Percentiles rank a stretch among this genome's conserved stretches.
These are phyloP conservation scores for Neodiprion pinetum DNA, from an alignment of 1,140 invertebrate species.

Conservation along the genomic window DNA sequence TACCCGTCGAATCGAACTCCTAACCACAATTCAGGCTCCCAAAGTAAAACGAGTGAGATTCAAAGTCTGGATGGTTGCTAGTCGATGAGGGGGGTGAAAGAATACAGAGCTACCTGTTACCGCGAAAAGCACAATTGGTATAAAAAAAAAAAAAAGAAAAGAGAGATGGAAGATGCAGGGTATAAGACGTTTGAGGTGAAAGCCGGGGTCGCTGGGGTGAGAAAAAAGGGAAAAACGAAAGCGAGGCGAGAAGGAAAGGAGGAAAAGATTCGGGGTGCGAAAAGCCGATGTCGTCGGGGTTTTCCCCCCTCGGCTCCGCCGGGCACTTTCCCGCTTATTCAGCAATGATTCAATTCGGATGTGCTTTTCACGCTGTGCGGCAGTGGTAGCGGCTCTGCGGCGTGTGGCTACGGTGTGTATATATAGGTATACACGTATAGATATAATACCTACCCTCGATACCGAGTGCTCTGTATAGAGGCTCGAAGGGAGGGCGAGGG, in stretches of 20 bases:
- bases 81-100: no score
- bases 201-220: neutral
- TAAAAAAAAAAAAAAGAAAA: no score
- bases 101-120: no score
- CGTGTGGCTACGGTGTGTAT: constrained; percentile 44
- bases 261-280: neutral
- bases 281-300: constrained; percentile 32
- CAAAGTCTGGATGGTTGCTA: no score
- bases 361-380: constrained; percentile 58
- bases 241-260: neutral
- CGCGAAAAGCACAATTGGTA: no score
- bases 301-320: constrained; percentile 37
- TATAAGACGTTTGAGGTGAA: neutral
- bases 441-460: neutral
- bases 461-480: neutral
- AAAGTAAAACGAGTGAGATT: no score
- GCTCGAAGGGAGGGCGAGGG: constrained; percentile 31
- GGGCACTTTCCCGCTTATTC: constrained; percentile 62
- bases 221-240: neutral
- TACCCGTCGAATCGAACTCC: no score
- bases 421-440: constrained; percentile 17
- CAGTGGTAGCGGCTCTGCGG: constrained; percentile 39
- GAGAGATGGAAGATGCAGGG: neutral
- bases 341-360: constrained; percentile 65
- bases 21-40: no score